Base-by-base conservation (phyloP, 2,797 vertebrate species). In the Notolabrus celidotus region DNA sequence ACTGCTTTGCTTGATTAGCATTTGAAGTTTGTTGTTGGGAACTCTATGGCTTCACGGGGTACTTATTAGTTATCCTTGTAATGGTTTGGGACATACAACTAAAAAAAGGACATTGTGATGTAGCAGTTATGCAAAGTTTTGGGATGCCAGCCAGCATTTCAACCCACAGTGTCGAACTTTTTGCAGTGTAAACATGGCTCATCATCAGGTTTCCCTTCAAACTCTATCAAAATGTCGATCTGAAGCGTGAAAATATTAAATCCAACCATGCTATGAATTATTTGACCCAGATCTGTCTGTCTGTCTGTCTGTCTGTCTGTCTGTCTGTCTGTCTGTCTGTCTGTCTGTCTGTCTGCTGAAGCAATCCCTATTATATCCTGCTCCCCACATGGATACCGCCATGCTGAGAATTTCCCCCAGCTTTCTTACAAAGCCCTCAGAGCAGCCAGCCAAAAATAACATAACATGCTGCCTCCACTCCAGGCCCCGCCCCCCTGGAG, bases 371-470 rank as follows among this genome's bases (percentile, higher is more conserved):
- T 88, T 90, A 89, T 92, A 92, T 89, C 82, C 85, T 73, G 81
- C 83, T 89, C 87, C 90, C 87, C 90, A 90, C 89, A 91, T 89
- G 86, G 85, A 90, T 77, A 88, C 85, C 63, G 81, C 85, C 90
- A 89, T 82, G 89, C 88, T 80, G 86, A 90, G 85, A 89, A 91
- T 90, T 88, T 87, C 87, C 86, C 90, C 85, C 80, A 82, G 87
- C 88, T 91, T 91, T 91, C 83, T 89, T 92, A 90, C 88, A 88
- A 90, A 92, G 89, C 89, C 88, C 80, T 85, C 72, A 79, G 89
- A 89, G 90, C 87, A 84, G 87, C 82, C 60, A 16, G 89, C 93
- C 91, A 93, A 92, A 92, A 92, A 93, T 93, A 94, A 92, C 90
- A 92, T 72, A 83, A 91, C 89, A 89, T 85, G 83, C 83, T 77